A percentile compares a stretch with the other conserved stretches of the same genome.
Conservation (phyloP, 2,888 invertebrate genomes). For the Bombylius discolor region DNA sequence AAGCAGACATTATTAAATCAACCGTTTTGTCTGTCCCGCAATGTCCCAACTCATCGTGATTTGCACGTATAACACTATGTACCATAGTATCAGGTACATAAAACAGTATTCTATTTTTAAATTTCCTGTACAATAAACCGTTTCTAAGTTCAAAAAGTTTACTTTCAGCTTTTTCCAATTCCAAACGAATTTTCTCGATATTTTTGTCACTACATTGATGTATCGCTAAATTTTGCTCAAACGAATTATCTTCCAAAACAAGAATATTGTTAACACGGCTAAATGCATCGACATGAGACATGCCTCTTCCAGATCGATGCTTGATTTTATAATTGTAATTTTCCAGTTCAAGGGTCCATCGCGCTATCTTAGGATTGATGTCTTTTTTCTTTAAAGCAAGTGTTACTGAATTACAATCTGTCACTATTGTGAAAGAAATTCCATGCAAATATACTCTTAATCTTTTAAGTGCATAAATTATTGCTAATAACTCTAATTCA, state of each 20-base stretch:
- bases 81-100: not conserved
- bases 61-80: not conserved
- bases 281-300: constrained; percentile 18
- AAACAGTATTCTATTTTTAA: not conserved
- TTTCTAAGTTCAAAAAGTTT: not conserved
- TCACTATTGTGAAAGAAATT: constrained; percentile 17
- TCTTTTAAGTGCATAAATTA: constrained; percentile 18
- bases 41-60: constrained; percentile 4
- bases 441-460: constrained; percentile 19
- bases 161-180: constrained; percentile 1
- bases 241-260: not conserved
- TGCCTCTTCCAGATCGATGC: constrained; percentile 10
- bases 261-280: constrained; percentile 18
- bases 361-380: constrained; percentile 14
- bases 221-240: not conserved
- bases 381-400: constrained; percentile 9
- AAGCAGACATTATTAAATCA: not conserved
- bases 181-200: not conserved
- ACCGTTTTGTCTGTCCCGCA: not conserved
- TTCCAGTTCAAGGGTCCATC: constrained; percentile 11
- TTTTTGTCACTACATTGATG: not conserved
- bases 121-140: not conserved
- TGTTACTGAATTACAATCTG: constrained; percentile 21
- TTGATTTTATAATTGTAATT: constrained; percentile 17
- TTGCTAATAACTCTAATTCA: constrained; percentile 21